phyloP scores from a whole-genome alignment of 2,797 vertebrate species.

The Dipus sagitta region DNA sequence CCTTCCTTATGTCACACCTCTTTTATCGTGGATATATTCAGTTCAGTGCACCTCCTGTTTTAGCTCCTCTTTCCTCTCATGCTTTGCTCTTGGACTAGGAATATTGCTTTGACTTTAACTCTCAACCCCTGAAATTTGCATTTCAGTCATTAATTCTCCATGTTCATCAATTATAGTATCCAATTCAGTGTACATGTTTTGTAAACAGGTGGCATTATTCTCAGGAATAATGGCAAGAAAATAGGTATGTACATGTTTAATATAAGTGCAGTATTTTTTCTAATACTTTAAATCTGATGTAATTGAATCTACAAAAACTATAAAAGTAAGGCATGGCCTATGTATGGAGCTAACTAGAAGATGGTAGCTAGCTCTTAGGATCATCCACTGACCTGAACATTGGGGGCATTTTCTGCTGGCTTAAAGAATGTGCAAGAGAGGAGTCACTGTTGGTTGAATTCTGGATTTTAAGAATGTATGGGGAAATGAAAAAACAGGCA shows the following conservation, averaged over 20 bases:
- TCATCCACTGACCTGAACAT: background rate
- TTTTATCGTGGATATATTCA: background rate
- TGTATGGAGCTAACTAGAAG: background rate
- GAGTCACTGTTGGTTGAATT: no score
- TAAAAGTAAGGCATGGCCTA: background rate
- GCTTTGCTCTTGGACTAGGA: background rate
- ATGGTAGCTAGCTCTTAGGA: no score
- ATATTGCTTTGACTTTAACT: background rate
- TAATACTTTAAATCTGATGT: background rate
- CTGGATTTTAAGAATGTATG: no score
- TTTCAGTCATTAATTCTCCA: background rate
- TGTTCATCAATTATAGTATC: background rate
- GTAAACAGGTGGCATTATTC: background rate
- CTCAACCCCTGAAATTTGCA: background rate
- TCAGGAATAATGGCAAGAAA: no score
- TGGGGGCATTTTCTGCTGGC: background rate
- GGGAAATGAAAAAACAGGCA: background rate
- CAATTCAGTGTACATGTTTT: background rate
- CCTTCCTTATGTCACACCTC: background rate
- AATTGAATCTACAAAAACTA: background rate
- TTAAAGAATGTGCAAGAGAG: no score
- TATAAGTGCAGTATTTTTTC: background rate
- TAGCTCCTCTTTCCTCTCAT: background rate
- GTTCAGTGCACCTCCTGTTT: background rate
- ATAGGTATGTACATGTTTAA: background rate